Percentiles rank a stretch among this genome's conserved stretches.
Evolutionary conservation across 2,797 vertebrate species (phyloP).

Genomic region (Chelonia mydas): DNA sequence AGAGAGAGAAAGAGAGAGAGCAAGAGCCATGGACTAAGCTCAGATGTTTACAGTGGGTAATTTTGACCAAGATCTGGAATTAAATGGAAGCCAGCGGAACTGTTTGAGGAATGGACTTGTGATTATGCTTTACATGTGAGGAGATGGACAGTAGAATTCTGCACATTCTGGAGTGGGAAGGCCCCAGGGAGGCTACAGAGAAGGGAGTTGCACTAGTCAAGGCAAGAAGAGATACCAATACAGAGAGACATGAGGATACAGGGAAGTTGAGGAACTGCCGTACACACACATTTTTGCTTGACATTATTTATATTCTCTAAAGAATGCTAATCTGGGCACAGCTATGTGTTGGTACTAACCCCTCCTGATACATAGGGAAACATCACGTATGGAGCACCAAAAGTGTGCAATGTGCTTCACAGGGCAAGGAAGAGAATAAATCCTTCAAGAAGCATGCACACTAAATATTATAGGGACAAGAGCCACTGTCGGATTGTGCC

Average conservation of each 20-base stretch:
- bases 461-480: neutral
- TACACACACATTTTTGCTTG: neutral
- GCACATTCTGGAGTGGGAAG: neutral
- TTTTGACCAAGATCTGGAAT: neutral
- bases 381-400: neutral
- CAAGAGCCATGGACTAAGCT: neutral
- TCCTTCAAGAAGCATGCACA: neutral
- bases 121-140: neutral
- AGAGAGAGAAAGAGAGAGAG: neutral
- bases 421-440: neutral
- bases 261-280: neutral
- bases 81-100: neutral
- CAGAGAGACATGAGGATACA: neutral
- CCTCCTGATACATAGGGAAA: neutral
- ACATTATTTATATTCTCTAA: neutral
- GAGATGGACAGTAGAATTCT: neutral
- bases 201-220: neutral
- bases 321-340: neutral
- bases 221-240: neutral
- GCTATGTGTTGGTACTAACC: neutral
- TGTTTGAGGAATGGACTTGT: neutral
- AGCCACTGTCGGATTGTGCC: neutral
- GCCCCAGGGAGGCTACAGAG: neutral
- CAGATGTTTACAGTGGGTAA: neutral
- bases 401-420: neutral